Percentiles rank a stretch among this genome's conserved stretches.
phyloP scores from a whole-genome alignment of 2,113 vertebrate genomes.

The Ginglymostoma cirratum region DNA sequence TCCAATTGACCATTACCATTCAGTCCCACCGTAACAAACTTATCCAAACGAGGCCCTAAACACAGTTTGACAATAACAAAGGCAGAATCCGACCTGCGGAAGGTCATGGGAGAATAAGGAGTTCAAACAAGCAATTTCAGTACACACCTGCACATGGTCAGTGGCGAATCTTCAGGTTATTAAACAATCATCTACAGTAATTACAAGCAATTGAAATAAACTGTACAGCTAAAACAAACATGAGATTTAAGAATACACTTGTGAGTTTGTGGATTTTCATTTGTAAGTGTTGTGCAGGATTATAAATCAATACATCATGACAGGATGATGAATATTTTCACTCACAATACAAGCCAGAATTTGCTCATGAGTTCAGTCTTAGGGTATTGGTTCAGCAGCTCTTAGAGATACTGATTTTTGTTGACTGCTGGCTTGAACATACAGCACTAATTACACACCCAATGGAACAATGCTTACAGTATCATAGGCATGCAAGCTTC shows the following conservation, averaged over 20 bases:
- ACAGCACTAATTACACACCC: background rate
- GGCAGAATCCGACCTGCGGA: background rate
- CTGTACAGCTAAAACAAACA: background rate
- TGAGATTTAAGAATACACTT: background rate
- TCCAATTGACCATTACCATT: background rate
- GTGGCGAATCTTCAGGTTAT: background rate
- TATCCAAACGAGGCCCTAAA: background rate
- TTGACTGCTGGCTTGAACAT: background rate
- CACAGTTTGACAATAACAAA: background rate
- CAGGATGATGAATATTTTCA: background rate
- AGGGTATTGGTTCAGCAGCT: background rate
- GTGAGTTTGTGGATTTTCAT: background rate
- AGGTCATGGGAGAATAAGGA: background rate
- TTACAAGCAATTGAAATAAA: background rate
- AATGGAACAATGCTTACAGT: background rate
- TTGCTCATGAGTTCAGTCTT: background rate
- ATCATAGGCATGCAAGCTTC: background rate
- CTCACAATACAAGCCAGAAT: background rate
- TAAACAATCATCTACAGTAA: background rate
- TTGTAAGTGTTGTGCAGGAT: background rate
- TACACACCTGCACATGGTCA: background rate
- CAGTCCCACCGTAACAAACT: background rate
- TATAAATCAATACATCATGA: background rate
- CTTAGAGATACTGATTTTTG: background rate
- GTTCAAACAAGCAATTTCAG: background rate